A percentile compares a stretch with the other conserved stretches of the same genome.
These are phyloP conservation scores for Thysanoteuthis rhombus DNA, from an alignment of 2,888 invertebrate species.

Conservation along the genomic window DNA sequence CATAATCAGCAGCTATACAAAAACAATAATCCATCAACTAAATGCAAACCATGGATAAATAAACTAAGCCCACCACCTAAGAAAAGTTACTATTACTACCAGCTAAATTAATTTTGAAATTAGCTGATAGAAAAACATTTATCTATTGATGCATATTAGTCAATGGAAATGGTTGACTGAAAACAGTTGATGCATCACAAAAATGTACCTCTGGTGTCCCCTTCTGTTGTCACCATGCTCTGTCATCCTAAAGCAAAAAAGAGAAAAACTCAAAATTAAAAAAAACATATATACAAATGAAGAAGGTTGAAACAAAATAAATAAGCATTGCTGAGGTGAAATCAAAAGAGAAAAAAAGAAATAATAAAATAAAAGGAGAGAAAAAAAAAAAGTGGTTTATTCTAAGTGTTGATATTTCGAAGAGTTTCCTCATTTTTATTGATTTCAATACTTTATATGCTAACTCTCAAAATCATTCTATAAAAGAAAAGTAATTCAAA, in stretches of 20 bases:
- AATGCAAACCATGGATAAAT: not conserved
- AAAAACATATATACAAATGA: not conserved
- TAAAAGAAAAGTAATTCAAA: no score
- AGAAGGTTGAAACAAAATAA: no score
- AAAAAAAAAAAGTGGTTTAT: not conserved
- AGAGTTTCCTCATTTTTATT: no score
- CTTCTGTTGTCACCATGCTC: slow-evolving; percentile 32
- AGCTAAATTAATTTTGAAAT: not conserved
- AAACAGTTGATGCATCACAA: not conserved
- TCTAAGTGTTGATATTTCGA: no score
- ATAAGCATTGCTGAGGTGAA: not conserved
- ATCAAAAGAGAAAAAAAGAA: not conserved
- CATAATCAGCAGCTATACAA: not conserved
- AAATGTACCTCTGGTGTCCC: slow-evolving; percentile 32
- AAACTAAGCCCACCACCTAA: not conserved
- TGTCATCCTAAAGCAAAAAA: slow-evolving; percentile 25
- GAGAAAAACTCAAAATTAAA: slow-evolving; percentile 18
- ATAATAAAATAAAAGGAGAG: not conserved
- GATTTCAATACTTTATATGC: no score
- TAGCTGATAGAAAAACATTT: not conserved
- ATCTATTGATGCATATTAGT: not conserved
- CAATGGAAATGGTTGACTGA: not conserved
- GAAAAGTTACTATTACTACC: not conserved
- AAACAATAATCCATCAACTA: not conserved
- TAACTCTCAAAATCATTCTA: no score